A percentile compares a stretch with the other conserved stretches of the same genome.
These are phyloP conservation scores for Drosophila atroscutellata DNA, from an alignment of 2,888 invertebrate genomes.

Conservation along the genomic window DNA sequence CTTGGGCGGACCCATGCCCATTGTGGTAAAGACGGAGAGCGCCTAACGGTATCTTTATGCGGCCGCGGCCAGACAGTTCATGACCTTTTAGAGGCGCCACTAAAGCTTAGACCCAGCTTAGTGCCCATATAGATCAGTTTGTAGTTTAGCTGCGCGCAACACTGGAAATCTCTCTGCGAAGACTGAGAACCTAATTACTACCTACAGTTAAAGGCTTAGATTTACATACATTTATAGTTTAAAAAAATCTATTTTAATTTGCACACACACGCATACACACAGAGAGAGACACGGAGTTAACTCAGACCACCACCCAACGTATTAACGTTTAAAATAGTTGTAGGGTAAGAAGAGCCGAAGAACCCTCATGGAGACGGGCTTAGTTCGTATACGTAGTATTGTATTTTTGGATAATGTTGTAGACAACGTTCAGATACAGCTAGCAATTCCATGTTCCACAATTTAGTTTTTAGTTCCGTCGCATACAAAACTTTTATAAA, in stretches of 20 bases:
- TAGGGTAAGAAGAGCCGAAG: conserved; percentile 43
- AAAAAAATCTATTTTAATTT: conserved; percentile 37
- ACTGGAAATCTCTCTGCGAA: conserved; percentile 84
- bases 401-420: conserved; percentile 66
- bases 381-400: conserved; percentile 58
- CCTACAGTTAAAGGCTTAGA: conserved; percentile 76
- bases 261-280: conserved; percentile 14
- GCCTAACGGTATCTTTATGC: conserved; percentile 81
- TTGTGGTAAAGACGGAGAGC: conserved; percentile 85
- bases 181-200: conserved; percentile 84
- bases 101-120: conserved; percentile 34
- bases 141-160: conserved; percentile 52
- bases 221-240: conserved; percentile 35
- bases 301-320: conserved; percentile 75
- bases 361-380: conserved; percentile 34
- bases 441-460: conserved; percentile 81
- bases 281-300: conserved; percentile 35
- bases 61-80: conserved; percentile 67
- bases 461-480: conserved; percentile 51
- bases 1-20: conserved; percentile 80
- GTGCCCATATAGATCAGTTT: conserved; percentile 61
- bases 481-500: conserved; percentile 18
- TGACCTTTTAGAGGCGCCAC: conserved; percentile 62
- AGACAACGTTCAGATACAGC: conserved; percentile 70
- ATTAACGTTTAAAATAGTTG: conserved; percentile 66